Base-by-base conservation (phyloP, 2,113 vertebrate genomes). In the Tetrao urogallus region DNA sequence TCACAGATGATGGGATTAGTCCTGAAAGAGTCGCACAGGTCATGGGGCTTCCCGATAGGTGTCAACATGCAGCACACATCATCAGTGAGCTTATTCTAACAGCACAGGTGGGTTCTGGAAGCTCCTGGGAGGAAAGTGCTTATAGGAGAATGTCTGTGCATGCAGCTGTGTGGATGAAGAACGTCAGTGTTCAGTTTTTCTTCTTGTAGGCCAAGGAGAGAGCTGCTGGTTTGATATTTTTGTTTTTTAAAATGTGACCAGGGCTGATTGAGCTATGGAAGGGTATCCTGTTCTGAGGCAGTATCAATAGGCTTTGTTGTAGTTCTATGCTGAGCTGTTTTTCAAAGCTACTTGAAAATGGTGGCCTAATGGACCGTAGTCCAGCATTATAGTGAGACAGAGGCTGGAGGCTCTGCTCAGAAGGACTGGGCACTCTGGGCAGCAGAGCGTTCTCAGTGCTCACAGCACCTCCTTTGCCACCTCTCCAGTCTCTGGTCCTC, bases 21-120 rank as follows among this genome's bases (percentile, higher is more conserved):
- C 98, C 98, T 2, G 99, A 99, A 76, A 97, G 99, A 95, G 98
- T 99, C 2, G 99, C 99, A 2, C 99, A 99, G 97, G 98, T 99
- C 97, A 99, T 99, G 99, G 99, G 99, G 19, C 99, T 99, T 96
- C 98, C 98, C 0, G 99, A 99, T 14, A 97, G 99, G 93, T 99
- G 99, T 98, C 99, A 99, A 84, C 99, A 99, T 0, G 99, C 99
- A 1, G 98, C 99, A 13, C 99, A 99, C 83, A 98, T 99, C 98
- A 99, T 99, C 98, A 99, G 97, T 6, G 99, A 99, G 91, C 98
- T 99, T 69, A 99, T 99, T 82, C 98, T 99, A 21, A 99, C 99
- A 0, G 99, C 99, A 92, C 99, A 99, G 99, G 99, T 99, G 94
- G 71, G 98, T 94, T 54, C 38, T 34, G 58, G 8, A 73, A 38